Evolutionary conservation across 2,797 vertebrate species (phyloP).

Genomic region (Lycodopsis pacificus): DNA sequence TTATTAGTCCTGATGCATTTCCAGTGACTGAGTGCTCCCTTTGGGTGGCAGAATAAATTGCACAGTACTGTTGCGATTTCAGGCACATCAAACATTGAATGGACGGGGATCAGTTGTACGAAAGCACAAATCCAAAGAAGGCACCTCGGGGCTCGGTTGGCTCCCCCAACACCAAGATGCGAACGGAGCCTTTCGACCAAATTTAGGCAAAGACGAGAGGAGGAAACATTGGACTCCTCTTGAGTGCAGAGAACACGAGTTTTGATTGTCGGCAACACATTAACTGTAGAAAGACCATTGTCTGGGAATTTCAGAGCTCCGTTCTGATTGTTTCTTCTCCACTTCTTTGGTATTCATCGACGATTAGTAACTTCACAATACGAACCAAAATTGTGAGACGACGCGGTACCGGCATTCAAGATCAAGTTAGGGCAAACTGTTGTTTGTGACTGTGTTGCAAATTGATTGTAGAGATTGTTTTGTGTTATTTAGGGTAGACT

Average conservation of each 20-base stretch:
- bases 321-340: conserved; percentile 55
- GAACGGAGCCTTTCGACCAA: conserved; percentile 64
- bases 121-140: conserved; percentile 87
- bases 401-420: conserved; percentile 64
- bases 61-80: conserved; percentile 66
- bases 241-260: conserved; percentile 45
- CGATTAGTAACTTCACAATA: conserved; percentile 54
- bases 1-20: conserved; percentile 44
- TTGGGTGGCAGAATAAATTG: conserved; percentile 57
- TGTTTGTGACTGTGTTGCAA: conserved; percentile 79
- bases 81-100: conserved; percentile 61
- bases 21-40: conserved; percentile 40
- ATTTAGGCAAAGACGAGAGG: conserved; percentile 53
- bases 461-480: conserved; percentile 77
- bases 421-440: conserved; percentile 69
- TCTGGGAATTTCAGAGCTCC: conserved; percentile 58
- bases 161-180: conserved; percentile 48
- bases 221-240: conserved; percentile 30
- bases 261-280: conserved; percentile 76
- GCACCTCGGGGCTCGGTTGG: conserved; percentile 67
- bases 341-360: conserved; percentile 56
- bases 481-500: conserved; percentile 77
- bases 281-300: conserved; percentile 75
- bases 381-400: conserved; percentile 56
- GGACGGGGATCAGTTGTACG: conserved; percentile 66